phyloP scores from a whole-genome alignment of 2,113 vertebrate species.

The Plecotus auritus region DNA sequence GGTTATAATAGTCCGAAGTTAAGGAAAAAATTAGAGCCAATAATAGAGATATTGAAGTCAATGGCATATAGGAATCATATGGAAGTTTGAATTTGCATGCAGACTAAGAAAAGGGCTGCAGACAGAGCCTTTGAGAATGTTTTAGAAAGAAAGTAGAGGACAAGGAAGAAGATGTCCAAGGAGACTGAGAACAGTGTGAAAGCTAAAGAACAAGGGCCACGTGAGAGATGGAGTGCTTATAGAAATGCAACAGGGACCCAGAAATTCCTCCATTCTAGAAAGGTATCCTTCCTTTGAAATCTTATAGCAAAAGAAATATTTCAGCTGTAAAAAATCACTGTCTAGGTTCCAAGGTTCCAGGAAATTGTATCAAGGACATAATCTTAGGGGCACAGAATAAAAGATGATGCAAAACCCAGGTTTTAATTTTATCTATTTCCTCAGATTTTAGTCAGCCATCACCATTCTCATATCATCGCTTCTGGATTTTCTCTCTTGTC shows the following conservation, averaged over 20 bases:
- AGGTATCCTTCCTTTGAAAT: not conserved
- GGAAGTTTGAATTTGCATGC: not conserved
- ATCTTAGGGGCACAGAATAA: not conserved
- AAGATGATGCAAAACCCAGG: not conserved
- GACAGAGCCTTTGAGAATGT: not conserved
- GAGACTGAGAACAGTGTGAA: not conserved
- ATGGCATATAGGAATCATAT: not conserved
- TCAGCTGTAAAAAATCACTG: not conserved
- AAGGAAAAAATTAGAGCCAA: not conserved
- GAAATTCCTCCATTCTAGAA: not conserved
- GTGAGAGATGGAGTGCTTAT: accelerated
- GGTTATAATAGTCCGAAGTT: not conserved
- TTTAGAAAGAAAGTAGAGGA: not conserved
- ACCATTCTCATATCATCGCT: not conserved
- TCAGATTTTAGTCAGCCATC: not conserved
- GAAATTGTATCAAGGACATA: not conserved
- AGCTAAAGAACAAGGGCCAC: not conserved
- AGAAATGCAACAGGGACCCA: not conserved
- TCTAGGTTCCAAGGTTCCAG: constrained; percentile 8
- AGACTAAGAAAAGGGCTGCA: not conserved
- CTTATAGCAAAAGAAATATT: not conserved
- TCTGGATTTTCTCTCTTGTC: not conserved
- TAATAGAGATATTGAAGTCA: not conserved
- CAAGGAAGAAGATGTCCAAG: not conserved
- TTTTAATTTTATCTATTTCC: not conserved